A percentile compares a stretch with the other conserved stretches of the same genome.
Evolutionary conservation across 2,888 invertebrate genomes (phyloP).

Genomic region (Hoplodrina blanda): DNA sequence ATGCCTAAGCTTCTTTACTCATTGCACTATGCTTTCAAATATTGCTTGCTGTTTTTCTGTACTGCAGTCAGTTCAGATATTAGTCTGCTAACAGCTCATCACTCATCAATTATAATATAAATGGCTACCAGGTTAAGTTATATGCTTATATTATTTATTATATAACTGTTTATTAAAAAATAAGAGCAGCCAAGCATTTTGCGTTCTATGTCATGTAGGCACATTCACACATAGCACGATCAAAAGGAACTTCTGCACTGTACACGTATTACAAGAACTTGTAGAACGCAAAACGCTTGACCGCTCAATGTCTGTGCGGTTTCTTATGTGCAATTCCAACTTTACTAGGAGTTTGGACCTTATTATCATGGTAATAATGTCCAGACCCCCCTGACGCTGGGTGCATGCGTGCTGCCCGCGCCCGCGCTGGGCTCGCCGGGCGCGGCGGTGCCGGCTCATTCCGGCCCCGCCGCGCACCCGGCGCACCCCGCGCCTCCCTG

Average conservation of each 20-base stretch:
- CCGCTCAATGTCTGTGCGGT: conserved; percentile 72
- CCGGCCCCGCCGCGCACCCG: conserved; percentile 91
- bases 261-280: conserved; percentile 12
- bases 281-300: conserved; percentile 48
- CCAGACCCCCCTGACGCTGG: conserved; percentile 89
- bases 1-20: background rate
- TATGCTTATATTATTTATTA: conserved; percentile 1
- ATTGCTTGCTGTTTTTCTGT: conserved; percentile 28
- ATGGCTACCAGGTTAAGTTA: conserved; percentile 7
- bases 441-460: conserved; percentile 93
- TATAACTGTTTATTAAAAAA: conserved; percentile 8
- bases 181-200: conserved; percentile 31
- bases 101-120: background rate
- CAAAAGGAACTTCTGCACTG: conserved; percentile 2
- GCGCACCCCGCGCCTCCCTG: conserved; percentile 95
- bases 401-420: conserved; percentile 97
- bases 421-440: conserved; percentile 98
- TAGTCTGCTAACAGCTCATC: conserved; percentile 18
- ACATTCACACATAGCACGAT: background rate
- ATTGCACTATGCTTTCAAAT: conserved; percentile 32
- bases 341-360: conserved; percentile 63
- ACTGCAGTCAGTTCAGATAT: conserved; percentile 4
- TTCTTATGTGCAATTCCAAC: conserved; percentile 47
- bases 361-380: conserved; percentile 62
- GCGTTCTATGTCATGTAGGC: conserved; percentile 23